Evolutionary conservation across 2,113 vertebrate genomes (phyloP).

Genomic region (Onychostoma macrolepis): DNA sequence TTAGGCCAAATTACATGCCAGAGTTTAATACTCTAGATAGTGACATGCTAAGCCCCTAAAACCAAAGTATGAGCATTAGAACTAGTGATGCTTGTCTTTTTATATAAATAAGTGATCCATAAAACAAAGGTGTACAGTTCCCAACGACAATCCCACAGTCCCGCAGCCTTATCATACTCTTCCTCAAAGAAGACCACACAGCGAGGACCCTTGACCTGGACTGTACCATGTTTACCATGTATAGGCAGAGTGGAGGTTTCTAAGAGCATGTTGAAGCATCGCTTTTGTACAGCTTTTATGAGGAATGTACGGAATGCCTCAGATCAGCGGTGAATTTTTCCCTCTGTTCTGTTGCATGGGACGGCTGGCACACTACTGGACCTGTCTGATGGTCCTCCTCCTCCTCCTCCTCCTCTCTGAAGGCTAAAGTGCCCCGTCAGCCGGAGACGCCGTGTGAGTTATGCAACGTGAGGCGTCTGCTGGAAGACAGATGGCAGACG

Average conservation of each 20-base stretch:
- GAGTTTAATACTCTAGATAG: background rate
- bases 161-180: background rate
- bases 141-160: background rate
- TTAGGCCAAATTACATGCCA: background rate
- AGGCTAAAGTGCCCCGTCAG: background rate
- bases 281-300: slow-evolving; percentile 52
- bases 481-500: slow-evolving; percentile 58
- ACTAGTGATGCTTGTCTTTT: background rate
- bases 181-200: slow-evolving; percentile 17
- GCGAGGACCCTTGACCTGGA: background rate
- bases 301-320: slow-evolving; percentile 67
- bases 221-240: slow-evolving; percentile 30
- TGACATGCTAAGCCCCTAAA: background rate
- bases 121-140: slow-evolving; percentile 15
- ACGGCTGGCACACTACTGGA: background rate
- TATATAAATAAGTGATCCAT: background rate
- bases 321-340: slow-evolving; percentile 23
- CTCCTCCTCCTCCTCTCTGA: background rate
- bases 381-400: background rate
- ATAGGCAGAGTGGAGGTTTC: slow-evolving; percentile 23
- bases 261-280: slow-evolving; percentile 11
- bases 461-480: slow-evolving; percentile 44
- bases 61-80: background rate
- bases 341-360: slow-evolving; percentile 1
- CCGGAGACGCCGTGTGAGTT: slow-evolving; percentile 41